Percentiles rank a stretch among this genome's conserved stretches.
These are phyloP conservation scores for Metallyticus violacea DNA, from an alignment of 2,888 invertebrate genomes.

Conservation along the genomic window DNA sequence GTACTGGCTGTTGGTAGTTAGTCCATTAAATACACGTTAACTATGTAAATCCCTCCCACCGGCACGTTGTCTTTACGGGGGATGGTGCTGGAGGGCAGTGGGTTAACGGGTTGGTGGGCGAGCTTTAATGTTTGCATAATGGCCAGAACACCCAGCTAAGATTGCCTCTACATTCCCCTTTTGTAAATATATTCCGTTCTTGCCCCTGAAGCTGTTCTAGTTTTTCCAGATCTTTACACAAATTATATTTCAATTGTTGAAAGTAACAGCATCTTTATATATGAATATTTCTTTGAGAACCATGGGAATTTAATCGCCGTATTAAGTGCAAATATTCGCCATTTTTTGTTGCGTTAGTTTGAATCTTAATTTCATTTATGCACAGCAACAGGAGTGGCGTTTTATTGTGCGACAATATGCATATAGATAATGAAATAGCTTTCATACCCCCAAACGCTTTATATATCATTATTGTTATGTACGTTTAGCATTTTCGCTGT, in stretches of 20 bases:
- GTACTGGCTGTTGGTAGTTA: background rate
- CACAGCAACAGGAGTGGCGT: too few relatives aligned
- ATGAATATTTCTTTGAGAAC: too few relatives aligned
- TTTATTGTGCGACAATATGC: too few relatives aligned
- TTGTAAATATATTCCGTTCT: background rate
- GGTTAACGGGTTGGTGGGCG: background rate
- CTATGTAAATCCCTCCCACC: background rate
- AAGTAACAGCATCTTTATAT: too few relatives aligned
- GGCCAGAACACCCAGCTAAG: background rate
- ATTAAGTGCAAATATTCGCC: too few relatives aligned
- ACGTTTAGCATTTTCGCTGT: too few relatives aligned
- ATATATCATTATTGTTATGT: too few relatives aligned
- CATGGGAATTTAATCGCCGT: too few relatives aligned
- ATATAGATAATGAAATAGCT: too few relatives aligned
- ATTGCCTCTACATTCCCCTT: background rate
- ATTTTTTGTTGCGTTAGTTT: too few relatives aligned
- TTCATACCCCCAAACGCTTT: too few relatives aligned
- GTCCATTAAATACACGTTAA: slow-evolving; percentile 10
- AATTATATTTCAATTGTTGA: background rate
- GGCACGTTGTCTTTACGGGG: background rate
- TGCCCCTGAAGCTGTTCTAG: background rate
- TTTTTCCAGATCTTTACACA: background rate
- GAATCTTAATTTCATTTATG: too few relatives aligned
- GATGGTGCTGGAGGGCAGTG: background rate
- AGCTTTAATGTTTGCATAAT: background rate